Base-by-base conservation (phyloP, 2,888 invertebrate species). In the Tanytarsus gracilentus region DNA sequence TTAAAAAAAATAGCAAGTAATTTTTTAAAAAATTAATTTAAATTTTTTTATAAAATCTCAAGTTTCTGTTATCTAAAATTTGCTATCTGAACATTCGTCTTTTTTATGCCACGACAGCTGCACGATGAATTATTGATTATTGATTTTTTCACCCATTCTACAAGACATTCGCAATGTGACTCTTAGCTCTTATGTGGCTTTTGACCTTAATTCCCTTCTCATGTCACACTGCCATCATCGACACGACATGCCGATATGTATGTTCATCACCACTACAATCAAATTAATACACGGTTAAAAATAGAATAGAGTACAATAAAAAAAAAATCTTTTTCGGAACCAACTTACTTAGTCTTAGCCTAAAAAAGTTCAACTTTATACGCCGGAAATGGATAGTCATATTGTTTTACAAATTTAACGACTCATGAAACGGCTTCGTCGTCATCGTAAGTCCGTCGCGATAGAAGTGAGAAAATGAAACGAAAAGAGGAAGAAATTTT, bases 351-450 rank as follows among this genome's bases (percentile, higher is more conserved):
- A n/a, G n/a, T n/a, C 33, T 44, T 33, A 33, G n/a, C 33, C n/a
- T 33, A 9, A 11, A 33, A n/a, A 33, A n/a, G 11, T 33, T 2
- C 33, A 3, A 2, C 44, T 36, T 29, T 50, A 53, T n/a, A n/a
- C n/a, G n/a, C 53, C 53, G 53, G 53, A 53, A 53, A 53, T 53
- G 36, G 53, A 53, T 53, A 21, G 53, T 53, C 53, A 53, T 53
- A 53, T 36, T 53, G 53, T 53, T 53, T 53, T 53, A 53, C 53
- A 53, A 53, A 53, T 53, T 53, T 53, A 53, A 53, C 53, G 53
- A 53, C 25, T 53, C 53, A 53, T 53, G 53, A 53, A 53, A 51
- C 51, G 29, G 36, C 53, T 44, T 44, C 36, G 44, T 44, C 44
- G 44, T 44, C n/a, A n/a, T n/a, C n/a, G n/a, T n/a, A n/a, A n/a